A percentile compares a stretch with the other conserved stretches of the same genome.
Conservation (phyloP, 2,888 invertebrate species). For the Amphipyra berbera region DNA sequence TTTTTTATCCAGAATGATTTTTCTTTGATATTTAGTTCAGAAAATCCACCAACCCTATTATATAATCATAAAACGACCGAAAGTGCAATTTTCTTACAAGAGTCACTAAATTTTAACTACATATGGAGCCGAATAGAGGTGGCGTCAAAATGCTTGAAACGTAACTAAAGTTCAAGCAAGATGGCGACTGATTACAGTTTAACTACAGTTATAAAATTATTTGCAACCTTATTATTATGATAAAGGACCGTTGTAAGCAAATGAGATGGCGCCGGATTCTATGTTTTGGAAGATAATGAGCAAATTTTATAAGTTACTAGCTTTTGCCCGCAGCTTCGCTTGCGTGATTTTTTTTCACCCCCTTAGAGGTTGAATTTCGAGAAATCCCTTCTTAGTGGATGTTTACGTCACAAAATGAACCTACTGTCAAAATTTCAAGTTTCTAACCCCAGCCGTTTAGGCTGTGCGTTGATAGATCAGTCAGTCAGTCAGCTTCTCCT, state of each 20-base stretch:
- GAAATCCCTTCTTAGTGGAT: no score
- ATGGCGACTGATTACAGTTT: constrained; percentile 26
- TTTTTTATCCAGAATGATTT: no score
- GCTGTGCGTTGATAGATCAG: no score
- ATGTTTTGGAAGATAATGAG: constrained; percentile 16
- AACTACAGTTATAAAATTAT: constrained; percentile 37
- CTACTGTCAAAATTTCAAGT: no score
- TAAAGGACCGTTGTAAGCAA: constrained; percentile 1
- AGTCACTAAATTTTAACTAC: constrained; percentile 42
- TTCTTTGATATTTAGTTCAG: no score
- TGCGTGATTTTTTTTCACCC: no score
- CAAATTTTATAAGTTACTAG: no score
- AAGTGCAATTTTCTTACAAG: constrained; percentile 14
- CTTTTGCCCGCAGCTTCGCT: no score
- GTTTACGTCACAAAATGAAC: no score
- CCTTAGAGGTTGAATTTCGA: no score
- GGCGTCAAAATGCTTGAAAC: constrained; percentile 24
- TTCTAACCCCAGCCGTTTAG: no score
- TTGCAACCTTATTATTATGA: constrained; percentile 22
- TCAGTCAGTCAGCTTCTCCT: no score
- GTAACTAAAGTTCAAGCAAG: constrained; percentile 35
- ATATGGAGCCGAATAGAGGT: constrained; percentile 9
- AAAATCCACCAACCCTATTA: constrained; percentile 10
- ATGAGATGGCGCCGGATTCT: constrained; percentile 1
- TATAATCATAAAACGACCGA: constrained; percentile 8